These are phyloP conservation scores for Vireo altiloquus DNA, from an alignment of 2,113 vertebrate genomes.

Conservation along the genomic window DNA sequence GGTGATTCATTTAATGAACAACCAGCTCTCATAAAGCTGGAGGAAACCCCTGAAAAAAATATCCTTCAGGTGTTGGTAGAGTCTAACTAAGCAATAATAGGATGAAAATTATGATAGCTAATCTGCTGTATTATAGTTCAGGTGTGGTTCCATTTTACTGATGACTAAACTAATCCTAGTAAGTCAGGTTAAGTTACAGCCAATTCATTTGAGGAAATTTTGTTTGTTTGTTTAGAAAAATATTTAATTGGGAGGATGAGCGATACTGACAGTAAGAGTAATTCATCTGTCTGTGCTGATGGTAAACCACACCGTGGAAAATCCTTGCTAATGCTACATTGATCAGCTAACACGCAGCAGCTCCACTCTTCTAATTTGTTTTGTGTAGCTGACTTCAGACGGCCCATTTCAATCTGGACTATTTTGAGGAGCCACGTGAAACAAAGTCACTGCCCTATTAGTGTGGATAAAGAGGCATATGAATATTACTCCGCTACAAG, in stretches of 20 bases:
- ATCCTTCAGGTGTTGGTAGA: background rate
- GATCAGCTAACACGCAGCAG: slow-evolving; percentile 23
- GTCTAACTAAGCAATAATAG: background rate
- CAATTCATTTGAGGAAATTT: slow-evolving; percentile 7
- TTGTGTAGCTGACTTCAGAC: slow-evolving; percentile 40
- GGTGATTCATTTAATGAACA: background rate
- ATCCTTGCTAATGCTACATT: slow-evolving; percentile 33
- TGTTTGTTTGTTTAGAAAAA: slow-evolving; percentile 47
- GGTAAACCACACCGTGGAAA: slow-evolving; percentile 25
- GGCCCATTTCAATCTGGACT: slow-evolving; percentile 21
- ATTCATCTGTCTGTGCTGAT: background rate
- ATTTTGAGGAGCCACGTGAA: slow-evolving; percentile 29
- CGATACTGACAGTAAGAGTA: slow-evolving; percentile 1
- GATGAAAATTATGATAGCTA: background rate
- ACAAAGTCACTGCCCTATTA: background rate
- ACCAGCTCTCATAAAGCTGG: background rate
- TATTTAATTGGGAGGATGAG: background rate
- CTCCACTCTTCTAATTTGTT: slow-evolving; percentile 17
- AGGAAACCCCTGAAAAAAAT: background rate
- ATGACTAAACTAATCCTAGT: slow-evolving; percentile 5
- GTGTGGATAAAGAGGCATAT: background rate
- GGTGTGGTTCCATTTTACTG: slow-evolving; percentile 3
- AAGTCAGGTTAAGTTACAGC: background rate
- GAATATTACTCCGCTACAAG: background rate
- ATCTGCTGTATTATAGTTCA: background rate